A percentile compares a stretch with the other conserved stretches of the same genome.
Conservation (phyloP, 2,113 vertebrate genomes). For the Ageneiosus marmoratus region DNA sequence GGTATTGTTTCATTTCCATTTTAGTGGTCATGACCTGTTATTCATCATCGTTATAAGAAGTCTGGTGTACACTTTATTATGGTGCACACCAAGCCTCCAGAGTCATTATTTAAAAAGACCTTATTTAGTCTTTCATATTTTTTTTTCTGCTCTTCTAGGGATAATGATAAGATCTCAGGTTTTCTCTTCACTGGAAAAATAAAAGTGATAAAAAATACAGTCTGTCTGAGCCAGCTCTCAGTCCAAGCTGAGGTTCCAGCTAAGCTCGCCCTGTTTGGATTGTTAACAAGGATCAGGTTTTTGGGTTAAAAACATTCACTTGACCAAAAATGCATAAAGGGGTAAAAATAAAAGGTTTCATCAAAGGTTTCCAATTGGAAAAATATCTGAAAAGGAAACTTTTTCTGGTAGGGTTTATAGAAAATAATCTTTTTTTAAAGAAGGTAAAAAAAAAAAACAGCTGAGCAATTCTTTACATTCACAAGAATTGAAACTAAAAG, state of each 20-base stretch:
- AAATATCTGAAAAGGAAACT: background rate
- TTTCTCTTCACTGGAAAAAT: background rate
- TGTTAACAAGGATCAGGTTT: background rate
- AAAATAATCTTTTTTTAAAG: background rate
- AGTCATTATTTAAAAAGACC: background rate
- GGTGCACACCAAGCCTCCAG: background rate
- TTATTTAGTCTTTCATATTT: background rate
- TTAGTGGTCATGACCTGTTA: background rate
- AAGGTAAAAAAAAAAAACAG: background rate
- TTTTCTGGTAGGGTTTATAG: background rate
- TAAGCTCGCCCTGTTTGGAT: background rate
- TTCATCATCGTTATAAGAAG: background rate
- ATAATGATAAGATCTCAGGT: constrained; percentile 2
- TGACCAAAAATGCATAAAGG: background rate
- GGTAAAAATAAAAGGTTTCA: background rate
- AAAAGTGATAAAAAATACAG: background rate
- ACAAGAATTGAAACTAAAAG: background rate
- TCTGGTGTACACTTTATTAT: background rate
- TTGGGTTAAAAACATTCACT: background rate
- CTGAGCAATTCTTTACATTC: background rate
- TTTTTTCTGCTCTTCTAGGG: background rate
- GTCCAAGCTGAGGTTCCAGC: background rate
- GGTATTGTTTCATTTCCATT: background rate
- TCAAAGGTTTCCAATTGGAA: background rate
- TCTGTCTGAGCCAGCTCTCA: background rate